Evolutionary conservation across 2,113 vertebrate genomes (phyloP).

Genomic region (Salvelinus alpinus): DNA sequence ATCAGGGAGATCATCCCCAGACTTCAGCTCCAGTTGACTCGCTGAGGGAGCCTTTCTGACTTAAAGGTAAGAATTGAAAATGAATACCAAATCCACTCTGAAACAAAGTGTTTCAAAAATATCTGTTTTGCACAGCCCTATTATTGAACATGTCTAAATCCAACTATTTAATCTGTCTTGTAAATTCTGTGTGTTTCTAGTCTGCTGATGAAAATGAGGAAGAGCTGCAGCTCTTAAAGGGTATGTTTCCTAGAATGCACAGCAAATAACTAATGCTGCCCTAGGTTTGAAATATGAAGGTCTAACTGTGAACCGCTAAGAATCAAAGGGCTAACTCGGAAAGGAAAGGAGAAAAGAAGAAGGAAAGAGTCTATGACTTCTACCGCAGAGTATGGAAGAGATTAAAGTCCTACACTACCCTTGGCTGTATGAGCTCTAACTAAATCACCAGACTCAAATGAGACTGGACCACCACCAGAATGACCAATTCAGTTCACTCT

Average conservation of each 20-base stretch:
- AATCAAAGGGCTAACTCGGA: neutral
- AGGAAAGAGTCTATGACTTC: neutral
- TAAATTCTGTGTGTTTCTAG: neutral
- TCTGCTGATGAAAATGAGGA: neutral
- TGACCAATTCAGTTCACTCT: no score
- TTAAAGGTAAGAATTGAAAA: neutral
- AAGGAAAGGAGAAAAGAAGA: neutral
- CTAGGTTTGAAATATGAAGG: neutral
- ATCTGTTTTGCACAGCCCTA: no score
- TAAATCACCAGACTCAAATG: no score
- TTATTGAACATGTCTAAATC: no score
- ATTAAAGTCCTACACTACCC: neutral
- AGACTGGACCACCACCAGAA: no score
- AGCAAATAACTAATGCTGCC: neutral
- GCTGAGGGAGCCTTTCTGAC: neutral
- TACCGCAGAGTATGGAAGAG: neutral
- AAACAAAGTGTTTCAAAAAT: neutral
- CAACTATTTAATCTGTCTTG: neutral
- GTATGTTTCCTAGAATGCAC: neutral
- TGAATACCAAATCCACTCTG: neutral
- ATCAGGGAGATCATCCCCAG: neutral
- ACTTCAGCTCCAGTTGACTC: neutral
- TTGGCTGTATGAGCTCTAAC: neutral
- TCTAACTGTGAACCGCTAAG: neutral
- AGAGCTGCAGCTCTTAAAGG: neutral